Percentiles rank a stretch among this genome's conserved stretches.
Conservation (phyloP, 92 coral and sea anemone species). For the Bergia sp. region DNA sequence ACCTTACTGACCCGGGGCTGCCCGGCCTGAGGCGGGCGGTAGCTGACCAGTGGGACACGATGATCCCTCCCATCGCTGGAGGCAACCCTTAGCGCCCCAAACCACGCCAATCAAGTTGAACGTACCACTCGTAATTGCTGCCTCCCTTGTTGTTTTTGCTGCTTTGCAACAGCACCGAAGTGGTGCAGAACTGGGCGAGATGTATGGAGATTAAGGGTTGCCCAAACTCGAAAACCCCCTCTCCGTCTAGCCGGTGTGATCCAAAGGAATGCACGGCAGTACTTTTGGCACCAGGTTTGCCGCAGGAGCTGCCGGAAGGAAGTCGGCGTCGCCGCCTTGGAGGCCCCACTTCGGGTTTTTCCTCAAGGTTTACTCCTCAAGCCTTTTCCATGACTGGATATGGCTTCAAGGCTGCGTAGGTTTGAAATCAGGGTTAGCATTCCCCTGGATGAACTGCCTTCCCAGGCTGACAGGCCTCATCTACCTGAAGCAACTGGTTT, state of each 20-base stretch:
- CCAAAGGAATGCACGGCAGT: conserved; percentile 25
- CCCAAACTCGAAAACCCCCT: conserved; percentile 12
- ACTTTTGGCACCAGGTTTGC: background rate
- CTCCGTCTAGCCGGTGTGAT: conserved; percentile 19
- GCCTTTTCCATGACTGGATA: too few species aligned
- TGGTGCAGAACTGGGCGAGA: background rate
- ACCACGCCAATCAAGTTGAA: background rate
- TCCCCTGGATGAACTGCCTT: too few species aligned
- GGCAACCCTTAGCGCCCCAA: conserved; percentile 1
- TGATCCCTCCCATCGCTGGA: conserved; percentile 24
- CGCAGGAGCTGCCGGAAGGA: conserved; percentile 21
- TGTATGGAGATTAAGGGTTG: conserved; percentile 40
- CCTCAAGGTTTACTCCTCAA: too few species aligned
- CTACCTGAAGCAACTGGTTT: too few species aligned
- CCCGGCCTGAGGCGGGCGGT: background rate
- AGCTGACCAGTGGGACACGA: conserved; percentile 37
- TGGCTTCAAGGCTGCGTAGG: too few species aligned
- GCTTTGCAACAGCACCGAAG: background rate
- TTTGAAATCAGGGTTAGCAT: too few species aligned
- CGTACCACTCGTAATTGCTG: conserved; percentile 4
- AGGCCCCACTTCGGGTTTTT: background rate
- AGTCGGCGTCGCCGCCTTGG: background rate
- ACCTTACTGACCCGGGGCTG: too few species aligned
- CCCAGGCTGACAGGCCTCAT: too few species aligned
- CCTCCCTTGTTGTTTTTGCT: conserved; percentile 12